Percentiles rank a stretch among this genome's conserved stretches.
These are phyloP conservation scores for Thereva nobilitata DNA, from an alignment of 2,888 invertebrate species.

Conservation along the genomic window DNA sequence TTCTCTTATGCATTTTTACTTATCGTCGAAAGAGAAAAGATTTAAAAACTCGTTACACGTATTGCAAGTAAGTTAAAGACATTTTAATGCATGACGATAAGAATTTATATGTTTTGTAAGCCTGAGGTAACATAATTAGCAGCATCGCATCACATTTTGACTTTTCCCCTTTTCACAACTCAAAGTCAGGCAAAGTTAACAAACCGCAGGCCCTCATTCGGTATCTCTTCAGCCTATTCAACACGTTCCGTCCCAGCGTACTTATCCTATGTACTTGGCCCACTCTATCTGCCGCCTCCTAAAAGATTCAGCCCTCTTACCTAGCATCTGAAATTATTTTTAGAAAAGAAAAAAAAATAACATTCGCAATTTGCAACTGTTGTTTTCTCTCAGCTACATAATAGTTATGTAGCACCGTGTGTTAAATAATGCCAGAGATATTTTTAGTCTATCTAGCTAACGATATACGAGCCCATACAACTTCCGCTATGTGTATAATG, in stretches of 20 bases:
- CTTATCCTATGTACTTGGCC: constrained; percentile 16
- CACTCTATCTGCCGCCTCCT: constrained; percentile 5
- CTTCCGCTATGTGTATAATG: constrained; percentile 27
- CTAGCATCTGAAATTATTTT: constrained; percentile 29
- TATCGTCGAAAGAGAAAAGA: constrained; percentile 6
- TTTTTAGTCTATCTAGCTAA: not conserved
- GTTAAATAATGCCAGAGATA: not conserved
- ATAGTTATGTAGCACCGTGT: constrained; percentile 7
- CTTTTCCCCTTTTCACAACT: constrained; percentile 9
- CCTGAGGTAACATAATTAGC: constrained; percentile 17
- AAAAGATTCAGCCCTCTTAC: constrained; percentile 22
- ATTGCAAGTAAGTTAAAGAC: not conserved
- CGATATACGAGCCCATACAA: constrained; percentile 16
- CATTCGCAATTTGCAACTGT: constrained; percentile 12
- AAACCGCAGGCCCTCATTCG: constrained; percentile 26
- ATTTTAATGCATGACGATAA: too few species aligned
- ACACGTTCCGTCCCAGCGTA: constrained; percentile 17
- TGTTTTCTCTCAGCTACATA: constrained; percentile 16
- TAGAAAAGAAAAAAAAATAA: constrained; percentile 21
- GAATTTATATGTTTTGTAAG: too few species aligned
- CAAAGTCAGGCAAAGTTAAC: constrained; percentile 36
- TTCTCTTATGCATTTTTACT: not conserved
- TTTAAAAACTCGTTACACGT: not conserved
- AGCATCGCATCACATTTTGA: constrained; percentile 20
- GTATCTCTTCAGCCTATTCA: constrained; percentile 32